phyloP scores from a whole-genome alignment of 1,140 invertebrate genomes.

The Berghia stephanieae region DNA sequence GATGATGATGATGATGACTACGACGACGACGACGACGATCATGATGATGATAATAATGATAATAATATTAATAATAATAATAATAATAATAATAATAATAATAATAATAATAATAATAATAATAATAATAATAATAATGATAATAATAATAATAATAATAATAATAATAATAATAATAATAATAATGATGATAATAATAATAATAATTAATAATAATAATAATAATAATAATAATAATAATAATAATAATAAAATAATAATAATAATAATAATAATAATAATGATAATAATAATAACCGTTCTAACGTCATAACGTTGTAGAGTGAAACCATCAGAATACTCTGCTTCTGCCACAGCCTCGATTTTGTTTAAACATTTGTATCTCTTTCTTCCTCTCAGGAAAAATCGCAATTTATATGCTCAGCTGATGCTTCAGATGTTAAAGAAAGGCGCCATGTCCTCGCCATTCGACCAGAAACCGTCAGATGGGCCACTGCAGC shows the following conservation, averaged over 20 bases:
- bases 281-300: background rate
- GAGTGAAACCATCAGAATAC: background rate
- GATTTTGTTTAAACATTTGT: background rate
- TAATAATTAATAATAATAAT: background rate
- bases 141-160: no score
- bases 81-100: no score
- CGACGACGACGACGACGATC: no score
- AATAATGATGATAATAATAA: no score
- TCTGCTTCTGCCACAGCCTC: background rate
- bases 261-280: background rate
- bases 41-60: no score
- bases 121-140: no score
- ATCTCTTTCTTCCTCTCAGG: slow-evolving; percentile 38
- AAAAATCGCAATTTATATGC: slow-evolving; percentile 61
- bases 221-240: background rate
- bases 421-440: slow-evolving; percentile 63
- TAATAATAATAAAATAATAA: background rate
- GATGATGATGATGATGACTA: no score
- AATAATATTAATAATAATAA: no score
- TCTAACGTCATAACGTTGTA: background rate
- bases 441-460: slow-evolving; percentile 59
- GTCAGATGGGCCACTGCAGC: slow-evolving; percentile 53
- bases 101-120: no score
- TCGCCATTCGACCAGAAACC: slow-evolving; percentile 62
- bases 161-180: no score